These are phyloP conservation scores for Strix occidentalis DNA, from an alignment of 2,797 vertebrate genomes.

Conservation along the genomic window DNA sequence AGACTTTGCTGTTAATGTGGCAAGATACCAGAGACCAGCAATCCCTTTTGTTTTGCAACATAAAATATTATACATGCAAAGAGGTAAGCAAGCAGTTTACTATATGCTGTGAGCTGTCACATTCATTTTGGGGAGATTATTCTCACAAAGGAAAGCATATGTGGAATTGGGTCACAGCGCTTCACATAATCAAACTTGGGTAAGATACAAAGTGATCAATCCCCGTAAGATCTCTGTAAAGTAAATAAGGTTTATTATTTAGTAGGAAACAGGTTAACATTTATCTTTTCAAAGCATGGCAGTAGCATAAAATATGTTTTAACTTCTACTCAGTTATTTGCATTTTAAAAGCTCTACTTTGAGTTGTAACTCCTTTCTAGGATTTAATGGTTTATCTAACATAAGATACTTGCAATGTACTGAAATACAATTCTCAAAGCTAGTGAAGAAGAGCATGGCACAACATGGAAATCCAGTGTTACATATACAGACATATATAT, in stretches of 20 bases:
- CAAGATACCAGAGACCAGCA: not conserved
- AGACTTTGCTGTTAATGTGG: not conserved
- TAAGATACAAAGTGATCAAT: not conserved
- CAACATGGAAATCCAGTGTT: not conserved
- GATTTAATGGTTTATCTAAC: not conserved
- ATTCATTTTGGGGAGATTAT: conserved; percentile 1
- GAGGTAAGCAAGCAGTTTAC: not conserved
- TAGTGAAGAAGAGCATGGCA: not conserved
- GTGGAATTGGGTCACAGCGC: conserved; percentile 11
- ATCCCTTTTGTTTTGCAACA: not conserved
- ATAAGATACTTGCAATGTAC: not conserved
- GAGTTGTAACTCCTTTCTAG: not conserved
- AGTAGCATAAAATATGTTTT: not conserved
- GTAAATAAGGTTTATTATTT: conserved; percentile 37
- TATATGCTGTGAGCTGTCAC: not conserved
- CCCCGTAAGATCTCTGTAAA: not conserved
- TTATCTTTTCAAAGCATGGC: not conserved
- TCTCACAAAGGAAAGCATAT: not conserved
- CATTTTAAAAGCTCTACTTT: not conserved
- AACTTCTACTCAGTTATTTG: not conserved
- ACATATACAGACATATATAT: not conserved
- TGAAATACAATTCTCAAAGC: not conserved
- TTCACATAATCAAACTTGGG: not conserved
- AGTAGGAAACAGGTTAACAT: not conserved
- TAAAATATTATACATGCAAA: not conserved